Evolutionary conservation across 2,113 vertebrate genomes (phyloP).

Genomic region (Ageneiosus marmoratus): DNA sequence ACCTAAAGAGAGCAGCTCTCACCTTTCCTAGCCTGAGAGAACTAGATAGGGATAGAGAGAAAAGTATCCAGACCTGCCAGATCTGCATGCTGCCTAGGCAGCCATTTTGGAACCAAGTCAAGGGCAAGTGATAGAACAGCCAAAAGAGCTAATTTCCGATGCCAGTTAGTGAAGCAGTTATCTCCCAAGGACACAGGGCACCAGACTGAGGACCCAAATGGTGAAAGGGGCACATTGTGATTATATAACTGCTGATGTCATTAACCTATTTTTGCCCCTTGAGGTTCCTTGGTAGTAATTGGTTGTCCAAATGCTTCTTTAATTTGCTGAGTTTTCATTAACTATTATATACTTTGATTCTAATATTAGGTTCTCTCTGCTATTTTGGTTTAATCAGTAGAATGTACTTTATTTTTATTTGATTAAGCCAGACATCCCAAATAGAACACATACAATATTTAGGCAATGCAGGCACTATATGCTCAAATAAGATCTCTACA

Average conservation of each 20-base stretch:
- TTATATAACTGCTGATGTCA: constrained; percentile 60
- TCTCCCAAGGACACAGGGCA: constrained; percentile 51
- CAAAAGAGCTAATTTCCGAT: constrained; percentile 46
- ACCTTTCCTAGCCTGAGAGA: constrained; percentile 2
- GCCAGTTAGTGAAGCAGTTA: constrained; percentile 63
- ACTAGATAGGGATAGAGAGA: background rate
- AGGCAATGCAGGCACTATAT: background rate
- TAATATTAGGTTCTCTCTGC: background rate
- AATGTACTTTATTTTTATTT: constrained; percentile 2
- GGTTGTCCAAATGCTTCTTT: background rate
- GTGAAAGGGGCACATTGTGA: constrained; percentile 57
- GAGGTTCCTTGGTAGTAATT: constrained; percentile 59
- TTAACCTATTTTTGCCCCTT: constrained; percentile 60
- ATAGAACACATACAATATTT: background rate
- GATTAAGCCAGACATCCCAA: background rate
- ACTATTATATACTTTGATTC: background rate
- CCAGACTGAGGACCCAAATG: constrained; percentile 36
- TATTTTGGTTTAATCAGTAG: background rate
- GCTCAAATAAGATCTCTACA: background rate
- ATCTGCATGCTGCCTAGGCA: constrained; percentile 54
- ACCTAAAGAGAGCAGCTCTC: constrained; percentile 38
- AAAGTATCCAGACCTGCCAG: constrained; percentile 54
- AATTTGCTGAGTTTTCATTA: background rate
- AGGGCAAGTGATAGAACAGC: constrained; percentile 57
- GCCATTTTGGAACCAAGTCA: constrained; percentile 66